A percentile compares a stretch with the other conserved stretches of the same genome.
These are phyloP conservation scores for Sylvietta virens DNA, from an alignment of 2,113 vertebrate species.

Conservation along the genomic window DNA sequence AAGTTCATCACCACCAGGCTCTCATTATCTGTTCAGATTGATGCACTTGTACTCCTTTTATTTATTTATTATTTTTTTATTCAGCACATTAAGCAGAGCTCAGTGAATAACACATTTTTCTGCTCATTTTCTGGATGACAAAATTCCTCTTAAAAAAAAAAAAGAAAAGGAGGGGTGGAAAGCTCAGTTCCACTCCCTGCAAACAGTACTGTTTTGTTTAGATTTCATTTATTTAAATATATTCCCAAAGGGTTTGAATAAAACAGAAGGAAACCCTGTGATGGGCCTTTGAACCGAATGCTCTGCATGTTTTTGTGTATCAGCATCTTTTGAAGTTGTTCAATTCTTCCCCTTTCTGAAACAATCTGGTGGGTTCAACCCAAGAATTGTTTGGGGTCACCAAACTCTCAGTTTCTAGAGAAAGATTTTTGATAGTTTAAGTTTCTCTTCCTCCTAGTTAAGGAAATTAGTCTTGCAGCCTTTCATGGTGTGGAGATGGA, in stretches of 20 bases:
- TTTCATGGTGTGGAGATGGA: neutral
- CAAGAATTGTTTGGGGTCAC: neutral
- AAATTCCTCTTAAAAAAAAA: neutral
- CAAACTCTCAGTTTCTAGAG: neutral
- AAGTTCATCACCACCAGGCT: neutral
- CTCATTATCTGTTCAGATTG: neutral
- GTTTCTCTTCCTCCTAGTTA: neutral
- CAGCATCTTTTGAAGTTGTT: slow-evolving; percentile 7
- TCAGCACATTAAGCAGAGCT: neutral
- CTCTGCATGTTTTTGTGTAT: neutral
- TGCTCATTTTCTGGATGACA: neutral
- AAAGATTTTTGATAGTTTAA: neutral
- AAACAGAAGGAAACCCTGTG: slow-evolving; percentile 16
- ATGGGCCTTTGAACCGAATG: neutral
- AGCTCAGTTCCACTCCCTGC: neutral
- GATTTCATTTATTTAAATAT: slow-evolving; percentile 43
- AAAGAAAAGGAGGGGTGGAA: fast-evolving
- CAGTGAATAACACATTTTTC: neutral
- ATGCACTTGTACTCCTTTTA: neutral
- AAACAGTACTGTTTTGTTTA: neutral
- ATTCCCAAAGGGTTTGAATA: slow-evolving; percentile 22
- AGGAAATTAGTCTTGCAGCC: neutral
- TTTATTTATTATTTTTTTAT: neutral
- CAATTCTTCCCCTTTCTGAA: neutral
- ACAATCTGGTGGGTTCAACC: neutral